Base-by-base conservation (phyloP, 2,113 vertebrate genomes). In the Pycnonotus jocosus region DNA sequence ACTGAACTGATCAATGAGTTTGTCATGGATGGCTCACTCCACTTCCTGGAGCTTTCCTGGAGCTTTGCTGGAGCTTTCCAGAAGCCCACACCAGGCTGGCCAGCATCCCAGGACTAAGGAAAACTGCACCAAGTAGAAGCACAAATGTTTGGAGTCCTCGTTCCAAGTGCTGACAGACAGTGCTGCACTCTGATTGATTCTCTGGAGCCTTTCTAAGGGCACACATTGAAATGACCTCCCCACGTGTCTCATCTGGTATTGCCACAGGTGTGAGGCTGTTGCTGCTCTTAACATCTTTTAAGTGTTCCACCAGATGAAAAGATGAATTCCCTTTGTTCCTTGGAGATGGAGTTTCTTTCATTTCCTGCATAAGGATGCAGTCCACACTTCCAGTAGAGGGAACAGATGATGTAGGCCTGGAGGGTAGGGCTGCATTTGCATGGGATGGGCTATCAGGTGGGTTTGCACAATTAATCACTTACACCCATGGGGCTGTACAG, bases 281-380 rank as follows among this genome's bases (percentile, higher is more conserved):
- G 76, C 90, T 94, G 90, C 56, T 95, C 86, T 94, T 96, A 88
- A 96, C 92, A 64, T 94, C 93, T 95, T 95, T 95, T 95, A 94
- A 96, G 69, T 92, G 86, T 86, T 96, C 72, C 72, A 74, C 72
- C 93, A 97, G 93, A 96, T 95, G 94, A 97, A 94, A 92, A 95
- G 88, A 88, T 77, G n/a, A 95, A 94, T 95, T 97, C 61, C 56
- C 90, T 97, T 97, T 96, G 96, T 97, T 96, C 95, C 88, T 92
- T 1, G 0, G 82, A 95, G 90, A 93, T 92, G 90, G 57, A 60
- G 92, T 95, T 96, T 96, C 92, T 95, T 96, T 96, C 68, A 96
- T 97, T 97, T 97, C 96, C 95, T 96, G 95, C 57, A 37, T 72
- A 86, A 96, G 92, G 90, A 94, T 96, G 95, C 82, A 93, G 95